Evolutionary conservation across 2,888 invertebrate genomes (phyloP).

Genomic region (Pycnomerus fuliginosus): DNA sequence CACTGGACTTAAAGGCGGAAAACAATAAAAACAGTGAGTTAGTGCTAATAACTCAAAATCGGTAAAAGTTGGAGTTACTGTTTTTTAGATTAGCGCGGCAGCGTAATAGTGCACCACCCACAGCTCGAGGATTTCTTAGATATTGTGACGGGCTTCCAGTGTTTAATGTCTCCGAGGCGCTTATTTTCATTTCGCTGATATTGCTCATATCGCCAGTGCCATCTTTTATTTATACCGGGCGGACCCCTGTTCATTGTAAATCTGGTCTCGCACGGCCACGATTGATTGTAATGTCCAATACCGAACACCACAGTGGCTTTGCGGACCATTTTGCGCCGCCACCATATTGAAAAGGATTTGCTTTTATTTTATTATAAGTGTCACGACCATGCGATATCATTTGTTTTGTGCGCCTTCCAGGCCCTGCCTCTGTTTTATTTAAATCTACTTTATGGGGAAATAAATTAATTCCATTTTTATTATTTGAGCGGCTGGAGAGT

Average conservation of each 20-base stretch:
- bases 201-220: not conserved
- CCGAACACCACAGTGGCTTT: conserved; percentile 25
- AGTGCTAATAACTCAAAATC: too few species aligned
- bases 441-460: conserved; percentile 32
- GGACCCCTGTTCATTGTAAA: conserved; percentile 1
- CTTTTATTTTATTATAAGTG: conserved; percentile 30
- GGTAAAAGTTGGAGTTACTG: too few species aligned
- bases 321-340: conserved; percentile 26
- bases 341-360: conserved; percentile 30
- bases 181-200: not conserved
- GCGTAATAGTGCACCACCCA: too few species aligned
- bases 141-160: not conserved
- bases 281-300: conserved; percentile 35
- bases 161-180: not conserved
- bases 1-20: too few species aligned
- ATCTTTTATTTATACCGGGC: not conserved
- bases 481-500: conserved; percentile 9
- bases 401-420: conserved; percentile 31
- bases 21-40: too few species aligned
- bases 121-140: too few species aligned
- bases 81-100: too few species aligned
- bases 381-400: conserved; percentile 29
- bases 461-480: conserved; percentile 32
- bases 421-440: conserved; percentile 33
- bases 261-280: conserved; percentile 4